Percentiles rank a stretch among this genome's conserved stretches.
Conservation (phyloP, 2,888 invertebrate species). For the Pheosia tremula region DNA sequence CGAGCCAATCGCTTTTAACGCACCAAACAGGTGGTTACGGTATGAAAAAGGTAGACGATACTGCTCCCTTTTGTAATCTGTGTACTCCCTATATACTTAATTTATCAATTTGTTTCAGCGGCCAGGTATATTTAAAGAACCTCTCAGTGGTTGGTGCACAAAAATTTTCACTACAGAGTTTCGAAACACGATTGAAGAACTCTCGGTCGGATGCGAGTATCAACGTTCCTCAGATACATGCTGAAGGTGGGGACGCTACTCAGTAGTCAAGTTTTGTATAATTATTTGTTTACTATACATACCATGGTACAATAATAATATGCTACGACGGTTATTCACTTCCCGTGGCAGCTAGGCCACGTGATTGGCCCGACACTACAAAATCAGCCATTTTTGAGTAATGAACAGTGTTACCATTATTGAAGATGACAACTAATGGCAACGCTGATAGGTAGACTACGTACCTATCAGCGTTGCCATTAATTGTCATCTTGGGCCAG, state of each 20-base stretch:
- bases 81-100: neutral
- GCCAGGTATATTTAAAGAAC: slow-evolving; percentile 16
- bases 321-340: too few species aligned
- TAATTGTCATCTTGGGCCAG: too few species aligned
- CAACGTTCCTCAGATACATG: slow-evolving; percentile 13
- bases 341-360: too few species aligned
- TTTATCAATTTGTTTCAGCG: slow-evolving; percentile 14
- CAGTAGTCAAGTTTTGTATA: too few species aligned
- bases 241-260: slow-evolving; percentile 17
- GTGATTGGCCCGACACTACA: too few species aligned
- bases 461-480: too few species aligned
- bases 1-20: neutral
- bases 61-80: neutral
- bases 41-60: neutral
- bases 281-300: too few species aligned
- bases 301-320: too few species aligned
- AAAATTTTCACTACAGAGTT: slow-evolving; percentile 4
- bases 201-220: slow-evolving; percentile 19
- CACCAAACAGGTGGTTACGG: slow-evolving; percentile 3
- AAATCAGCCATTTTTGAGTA: too few species aligned
- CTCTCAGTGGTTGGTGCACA: slow-evolving; percentile 16
- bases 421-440: too few species aligned
- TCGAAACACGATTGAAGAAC: slow-evolving; percentile 21
- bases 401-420: too few species aligned
- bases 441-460: too few species aligned